Base-by-base conservation (phyloP, 1,140 invertebrate species). In the Nebria ingens region DNA sequence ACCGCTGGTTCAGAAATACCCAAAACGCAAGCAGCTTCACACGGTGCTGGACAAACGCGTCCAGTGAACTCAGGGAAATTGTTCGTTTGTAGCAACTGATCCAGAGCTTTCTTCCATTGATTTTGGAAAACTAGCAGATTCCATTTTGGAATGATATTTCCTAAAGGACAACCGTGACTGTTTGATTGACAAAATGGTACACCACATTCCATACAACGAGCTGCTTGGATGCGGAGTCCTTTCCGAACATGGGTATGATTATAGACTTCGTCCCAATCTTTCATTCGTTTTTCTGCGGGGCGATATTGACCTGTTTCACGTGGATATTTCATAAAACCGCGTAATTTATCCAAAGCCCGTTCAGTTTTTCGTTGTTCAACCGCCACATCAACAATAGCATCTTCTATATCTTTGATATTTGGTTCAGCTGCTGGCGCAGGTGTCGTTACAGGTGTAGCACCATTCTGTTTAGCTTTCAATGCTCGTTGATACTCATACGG, bases 41-140 rank as follows among this genome's bases (percentile, higher is more conserved):
- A 99, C 2, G 97, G 97, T 13, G 97, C 96, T 11, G 97, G 97
- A 70, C 97, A 99, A 9, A 98, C 95, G 65, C 97, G 78, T 2
- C 97, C 97, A 51, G 96, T 99, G 68, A 99, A 99, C 74, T 99
- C 97, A 40, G 97, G 97, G 75, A 99, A 99, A 69, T 99, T 99
- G 68, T 99, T 99, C 1, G 97, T 99, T 71, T 98, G 96, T 55
- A 97, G 74, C 21, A 99, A 77, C 64, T 97, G 93, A 60, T 89
- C 83, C 1, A 99, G 74, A n/a, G 97, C 97, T 71, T 97, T 91
- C 58, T 88, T 84, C 97, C 97, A 99, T 66, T 97, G 91, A 52
- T 89, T 87, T 59, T 89, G 84, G 73, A 91, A 98, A 1, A 99
- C 80, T 0, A 98, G 80, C 71, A 98, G 91, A 73, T 99, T 99